A percentile compares a stretch with the other conserved stretches of the same genome.
Evolutionary conservation across 2,797 vertebrate genomes (phyloP).

Genomic region (Rhyacichthys aspro): DNA sequence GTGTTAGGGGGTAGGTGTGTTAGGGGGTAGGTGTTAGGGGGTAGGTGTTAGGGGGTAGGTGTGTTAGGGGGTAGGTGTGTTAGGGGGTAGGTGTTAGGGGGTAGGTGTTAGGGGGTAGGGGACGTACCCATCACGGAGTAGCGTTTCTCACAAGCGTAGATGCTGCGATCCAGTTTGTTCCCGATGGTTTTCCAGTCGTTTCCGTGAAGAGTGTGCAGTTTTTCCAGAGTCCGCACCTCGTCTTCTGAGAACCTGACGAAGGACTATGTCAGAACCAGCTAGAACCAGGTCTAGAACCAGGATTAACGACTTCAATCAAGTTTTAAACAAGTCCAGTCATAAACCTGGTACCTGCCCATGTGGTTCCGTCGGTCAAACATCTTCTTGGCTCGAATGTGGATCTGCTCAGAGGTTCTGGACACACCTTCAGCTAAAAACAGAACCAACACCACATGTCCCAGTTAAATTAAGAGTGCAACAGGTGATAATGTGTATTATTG

Average conservation of each 20-base stretch:
- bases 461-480: too few relatives aligned
- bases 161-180: conserved; percentile 71
- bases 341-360: conserved; percentile 69
- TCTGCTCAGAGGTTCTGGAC: conserved; percentile 56
- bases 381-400: conserved; percentile 64
- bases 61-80: too few relatives aligned
- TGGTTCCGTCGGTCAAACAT: conserved; percentile 61
- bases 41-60: too few relatives aligned
- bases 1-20: too few relatives aligned
- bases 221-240: conserved; percentile 54
- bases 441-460: too few relatives aligned
- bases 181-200: conserved; percentile 74
- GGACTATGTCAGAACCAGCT: not conserved
- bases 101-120: too few relatives aligned
- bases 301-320: too few relatives aligned
- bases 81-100: too few relatives aligned
- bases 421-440: conserved; percentile 71
- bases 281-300: too few relatives aligned
- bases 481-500: too few relatives aligned
- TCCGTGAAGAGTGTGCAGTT: conserved; percentile 68
- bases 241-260: conserved; percentile 69
- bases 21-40: too few relatives aligned
- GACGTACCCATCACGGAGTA: not conserved
- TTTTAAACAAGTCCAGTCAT: too few relatives aligned
- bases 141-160: conserved; percentile 9